Conservation (phyloP, 1,140 invertebrate species). For the Trachymyrmex cornetzi region DNA sequence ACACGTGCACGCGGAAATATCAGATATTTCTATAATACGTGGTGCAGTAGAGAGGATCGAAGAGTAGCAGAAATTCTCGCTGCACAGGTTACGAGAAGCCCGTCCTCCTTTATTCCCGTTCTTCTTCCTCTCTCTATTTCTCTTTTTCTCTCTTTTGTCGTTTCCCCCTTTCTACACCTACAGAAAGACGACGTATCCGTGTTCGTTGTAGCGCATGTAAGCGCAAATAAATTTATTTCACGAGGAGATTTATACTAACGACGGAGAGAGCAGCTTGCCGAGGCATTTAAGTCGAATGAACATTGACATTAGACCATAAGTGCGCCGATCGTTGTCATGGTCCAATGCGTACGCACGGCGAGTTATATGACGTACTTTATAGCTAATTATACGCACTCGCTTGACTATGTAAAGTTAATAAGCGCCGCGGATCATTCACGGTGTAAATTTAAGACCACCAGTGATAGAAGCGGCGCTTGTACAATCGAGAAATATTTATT, state of each 20-base stretch:
- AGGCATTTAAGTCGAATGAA: conserved; percentile 64
- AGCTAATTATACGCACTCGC: conserved; percentile 34
- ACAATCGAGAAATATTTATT: background rate
- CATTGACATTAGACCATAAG: conserved; percentile 65
- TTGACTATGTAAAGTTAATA: conserved; percentile 40
- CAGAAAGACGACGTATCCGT: background rate
- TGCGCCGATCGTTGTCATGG: conserved; percentile 35
- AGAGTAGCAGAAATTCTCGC: conserved; percentile 69
- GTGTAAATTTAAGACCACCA: background rate
- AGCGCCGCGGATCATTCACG: background rate
- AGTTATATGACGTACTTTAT: conserved; percentile 35
- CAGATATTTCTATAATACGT: conserved; percentile 38
- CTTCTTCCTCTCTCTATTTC: background rate
- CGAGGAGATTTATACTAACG: conserved; percentile 62
- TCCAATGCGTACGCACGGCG: conserved; percentile 5
- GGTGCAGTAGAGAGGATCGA: conserved; percentile 22
- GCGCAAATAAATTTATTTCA: conserved; percentile 67
- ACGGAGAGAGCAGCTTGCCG: conserved; percentile 33
- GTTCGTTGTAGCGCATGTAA: conserved; percentile 13
- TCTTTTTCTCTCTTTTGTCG: background rate
- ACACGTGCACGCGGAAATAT: background rate
- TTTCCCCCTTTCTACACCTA: background rate
- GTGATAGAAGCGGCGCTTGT: background rate
- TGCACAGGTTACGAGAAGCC: conserved; percentile 54
- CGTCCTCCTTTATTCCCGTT: conserved; percentile 64